A percentile compares a stretch with the other conserved stretches of the same genome.
Evolutionary conservation across 2,888 invertebrate species (phyloP).

Genomic region (Lamellibrachia satsuma): DNA sequence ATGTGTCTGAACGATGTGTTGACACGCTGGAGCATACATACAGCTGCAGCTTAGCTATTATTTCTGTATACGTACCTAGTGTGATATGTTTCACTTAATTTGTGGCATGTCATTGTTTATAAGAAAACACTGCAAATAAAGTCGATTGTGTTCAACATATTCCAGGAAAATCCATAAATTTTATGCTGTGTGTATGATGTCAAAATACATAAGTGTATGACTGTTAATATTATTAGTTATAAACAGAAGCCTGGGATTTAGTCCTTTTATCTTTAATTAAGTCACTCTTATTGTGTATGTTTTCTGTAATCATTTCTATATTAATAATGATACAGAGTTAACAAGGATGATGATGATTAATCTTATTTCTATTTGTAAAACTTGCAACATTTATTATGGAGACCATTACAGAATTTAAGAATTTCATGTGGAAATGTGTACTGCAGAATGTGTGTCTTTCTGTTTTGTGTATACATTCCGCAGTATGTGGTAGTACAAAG

Average conservation of each 20-base stretch:
- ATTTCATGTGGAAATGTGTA: background rate
- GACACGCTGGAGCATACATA: background rate
- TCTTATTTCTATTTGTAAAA: background rate
- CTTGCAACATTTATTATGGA: background rate
- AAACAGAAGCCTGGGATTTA: background rate
- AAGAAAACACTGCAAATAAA: slow-evolving; percentile 2
- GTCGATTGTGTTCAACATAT: background rate
- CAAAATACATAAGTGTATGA: background rate
- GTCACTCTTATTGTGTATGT: background rate
- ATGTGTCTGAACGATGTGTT: background rate
- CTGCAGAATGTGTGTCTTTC: background rate
- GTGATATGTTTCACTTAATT: background rate
- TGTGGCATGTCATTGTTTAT: background rate
- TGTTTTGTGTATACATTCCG: background rate
- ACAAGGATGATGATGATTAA: background rate
- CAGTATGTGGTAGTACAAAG: background rate
- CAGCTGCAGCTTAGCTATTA: background rate
- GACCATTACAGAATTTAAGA: background rate
- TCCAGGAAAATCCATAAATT: background rate
- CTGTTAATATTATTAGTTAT: background rate
- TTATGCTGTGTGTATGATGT: background rate
- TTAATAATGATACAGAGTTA: too few species aligned
- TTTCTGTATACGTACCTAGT: background rate
- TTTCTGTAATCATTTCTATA: background rate
- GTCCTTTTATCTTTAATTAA: background rate